phyloP scores from a whole-genome alignment of 2,113 vertebrate species.

The Plecotus auritus region DNA sequence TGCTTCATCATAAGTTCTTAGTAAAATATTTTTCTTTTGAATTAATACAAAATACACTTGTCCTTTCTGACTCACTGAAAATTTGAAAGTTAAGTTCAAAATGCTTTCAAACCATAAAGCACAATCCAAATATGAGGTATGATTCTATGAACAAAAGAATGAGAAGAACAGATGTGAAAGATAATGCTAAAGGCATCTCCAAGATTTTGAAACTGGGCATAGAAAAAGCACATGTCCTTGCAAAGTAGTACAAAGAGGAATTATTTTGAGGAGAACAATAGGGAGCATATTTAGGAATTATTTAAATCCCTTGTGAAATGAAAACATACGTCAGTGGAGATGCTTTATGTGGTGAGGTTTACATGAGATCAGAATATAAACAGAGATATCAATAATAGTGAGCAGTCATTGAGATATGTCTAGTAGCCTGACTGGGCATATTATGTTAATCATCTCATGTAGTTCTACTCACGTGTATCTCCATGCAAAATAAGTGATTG shows the following conservation, averaged over 20 bases:
- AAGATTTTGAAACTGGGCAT: too few relatives aligned
- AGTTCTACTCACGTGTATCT: background rate
- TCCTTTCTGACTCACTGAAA: background rate
- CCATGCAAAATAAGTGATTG: background rate
- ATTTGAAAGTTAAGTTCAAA: slow-evolving; percentile 15
- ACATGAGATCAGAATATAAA: background rate
- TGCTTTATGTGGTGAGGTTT: background rate
- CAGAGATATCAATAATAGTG: background rate
- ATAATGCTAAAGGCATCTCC: fast-evolving
- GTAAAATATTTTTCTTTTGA: background rate
- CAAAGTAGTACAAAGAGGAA: background rate
- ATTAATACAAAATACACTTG: background rate
- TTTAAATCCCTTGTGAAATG: background rate
- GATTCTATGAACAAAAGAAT: background rate
- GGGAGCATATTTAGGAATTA: fast-evolving
- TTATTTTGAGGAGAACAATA: background rate
- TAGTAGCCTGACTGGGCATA: fast-evolving
- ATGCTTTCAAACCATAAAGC: background rate
- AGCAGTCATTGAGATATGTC: too few relatives aligned
- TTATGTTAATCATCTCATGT: too few relatives aligned
- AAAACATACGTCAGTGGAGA: background rate
- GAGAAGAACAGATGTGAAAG: background rate
- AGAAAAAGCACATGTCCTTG: background rate
- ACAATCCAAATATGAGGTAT: background rate
- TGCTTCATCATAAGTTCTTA: background rate